A percentile compares a stretch with the other conserved stretches of the same genome.
Conservation (phyloP, 2,888 invertebrate species). For the Desoria tigrina region DNA sequence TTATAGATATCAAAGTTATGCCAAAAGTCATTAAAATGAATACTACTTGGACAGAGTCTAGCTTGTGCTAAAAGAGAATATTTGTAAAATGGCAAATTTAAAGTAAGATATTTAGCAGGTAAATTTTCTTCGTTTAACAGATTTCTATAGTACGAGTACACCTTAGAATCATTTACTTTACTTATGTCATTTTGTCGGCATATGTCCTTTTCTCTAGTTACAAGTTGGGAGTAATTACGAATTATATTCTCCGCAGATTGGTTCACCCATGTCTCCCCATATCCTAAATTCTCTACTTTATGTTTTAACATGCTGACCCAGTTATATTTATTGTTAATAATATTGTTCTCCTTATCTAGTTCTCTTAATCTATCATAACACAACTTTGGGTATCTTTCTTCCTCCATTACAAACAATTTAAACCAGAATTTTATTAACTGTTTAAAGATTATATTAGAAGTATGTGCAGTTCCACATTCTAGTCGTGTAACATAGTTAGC, state of each 20-base stretch:
- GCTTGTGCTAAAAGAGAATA: not conserved
- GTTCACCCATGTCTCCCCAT: too few species aligned
- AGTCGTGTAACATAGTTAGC: not conserved
- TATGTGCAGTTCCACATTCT: slow-evolving; percentile 4
- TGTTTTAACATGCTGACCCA: too few species aligned
- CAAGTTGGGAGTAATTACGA: too few species aligned
- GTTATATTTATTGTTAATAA: too few species aligned
- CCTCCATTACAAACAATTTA: too few species aligned
- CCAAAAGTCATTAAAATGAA: not conserved
- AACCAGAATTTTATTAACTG: too few species aligned
- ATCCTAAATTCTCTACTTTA: too few species aligned
- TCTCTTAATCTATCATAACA: too few species aligned
- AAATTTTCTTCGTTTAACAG: not conserved
- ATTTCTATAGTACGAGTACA: not conserved
- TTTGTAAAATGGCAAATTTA: not conserved
- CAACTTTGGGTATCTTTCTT: too few species aligned
- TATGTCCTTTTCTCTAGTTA: not conserved
- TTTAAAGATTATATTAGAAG: too few species aligned
- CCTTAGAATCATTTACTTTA: not conserved
- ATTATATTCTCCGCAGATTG: too few species aligned
- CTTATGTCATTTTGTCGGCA: not conserved
- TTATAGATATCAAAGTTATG: not conserved
- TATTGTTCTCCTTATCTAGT: too few species aligned
- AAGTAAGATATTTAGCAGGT: not conserved
- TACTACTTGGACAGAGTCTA: not conserved